These are phyloP conservation scores for Melikaiella ostensackeni DNA, from an alignment of 2,888 invertebrate genomes.

Conservation along the genomic window DNA sequence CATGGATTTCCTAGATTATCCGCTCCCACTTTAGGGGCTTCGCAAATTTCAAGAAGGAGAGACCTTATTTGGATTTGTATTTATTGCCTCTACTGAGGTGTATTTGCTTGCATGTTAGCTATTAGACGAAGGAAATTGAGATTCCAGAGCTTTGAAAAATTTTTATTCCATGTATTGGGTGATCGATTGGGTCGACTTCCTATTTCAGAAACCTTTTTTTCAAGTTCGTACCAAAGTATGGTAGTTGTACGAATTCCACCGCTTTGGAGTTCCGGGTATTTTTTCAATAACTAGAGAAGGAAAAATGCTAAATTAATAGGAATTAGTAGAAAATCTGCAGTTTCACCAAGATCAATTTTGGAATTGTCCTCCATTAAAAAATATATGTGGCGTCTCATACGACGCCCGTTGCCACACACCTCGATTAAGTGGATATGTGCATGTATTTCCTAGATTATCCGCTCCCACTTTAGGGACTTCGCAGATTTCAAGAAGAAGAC, in stretches of 20 bases:
- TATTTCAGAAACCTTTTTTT: no score
- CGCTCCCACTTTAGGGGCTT: slow-evolving; percentile 5
- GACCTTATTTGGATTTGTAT: not conserved
- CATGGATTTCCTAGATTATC: slow-evolving; percentile 31
- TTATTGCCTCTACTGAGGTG: not conserved
- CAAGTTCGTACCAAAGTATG: no score
- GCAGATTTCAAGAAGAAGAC: not conserved
- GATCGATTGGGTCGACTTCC: not conserved
- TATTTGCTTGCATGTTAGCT: not conserved
- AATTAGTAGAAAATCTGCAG: no score
- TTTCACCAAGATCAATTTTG: no score
- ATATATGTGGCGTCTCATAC: not conserved
- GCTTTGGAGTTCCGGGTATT: no score
- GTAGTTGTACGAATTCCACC: no score
- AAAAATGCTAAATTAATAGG: no score
- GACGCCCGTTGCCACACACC: not conserved
- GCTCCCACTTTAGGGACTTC: slow-evolving; percentile 7
- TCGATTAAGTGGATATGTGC: not conserved
- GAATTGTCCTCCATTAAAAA: no score
- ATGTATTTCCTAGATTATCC: slow-evolving; percentile 28
- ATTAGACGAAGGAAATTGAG: not conserved
- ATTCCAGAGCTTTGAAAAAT: not conserved
- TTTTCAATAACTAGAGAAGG: no score
- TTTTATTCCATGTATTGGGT: not conserved
- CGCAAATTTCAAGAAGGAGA: not conserved